Base-by-base conservation (phyloP, 2,888 invertebrate genomes). In the Phaonia tiefii region DNA sequence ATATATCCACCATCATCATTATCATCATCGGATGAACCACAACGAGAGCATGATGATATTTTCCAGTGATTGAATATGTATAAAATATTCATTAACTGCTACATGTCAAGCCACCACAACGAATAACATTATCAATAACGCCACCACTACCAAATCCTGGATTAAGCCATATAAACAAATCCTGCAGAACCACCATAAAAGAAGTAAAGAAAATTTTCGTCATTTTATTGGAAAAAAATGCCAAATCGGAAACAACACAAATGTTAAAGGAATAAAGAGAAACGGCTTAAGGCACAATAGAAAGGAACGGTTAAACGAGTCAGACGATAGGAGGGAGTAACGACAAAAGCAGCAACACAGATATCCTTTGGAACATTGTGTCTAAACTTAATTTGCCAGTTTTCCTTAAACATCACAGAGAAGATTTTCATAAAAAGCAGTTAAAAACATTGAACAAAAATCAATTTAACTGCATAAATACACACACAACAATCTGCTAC, bases 351-450 rank as follows among this genome's bases (percentile, higher is more conserved):
- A 49, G 2, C 20, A 54, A 13, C 51, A 20, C 20, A 17, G 3
- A 11, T 51, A 10, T 46, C n/a, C 54, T 1, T 3, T 25, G 1
- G n/a, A n/a, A 15, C 54, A 31, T 17, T 15, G 1, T 44, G 7
- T 58, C 65, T 66, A 49, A 39, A 58, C 25, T 39, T 15, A 60
- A 69, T 67, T 73, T 73, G 67, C 63, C 67, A 73, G 22, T 42
- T n/a, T 39, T 46, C 11, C 22, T 39, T 20, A n/a, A 8, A 15
- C 46, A 46, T 37, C 65, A 65, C 46, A 26, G 13, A 10, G 15
- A 65, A 26, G 46, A 65, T 26, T 26, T 46, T 5, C 11, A 3
- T 11, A n/a, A 25, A 49, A 49, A 54, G 22, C 3, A 31, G 31
- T n/a, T n/a, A 31, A 31, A 31, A 31, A 31, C 31, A 31, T 31